These are phyloP conservation scores for Slavum lentiscoides DNA, from an alignment of 2,888 invertebrate genomes.

Conservation along the genomic window DNA sequence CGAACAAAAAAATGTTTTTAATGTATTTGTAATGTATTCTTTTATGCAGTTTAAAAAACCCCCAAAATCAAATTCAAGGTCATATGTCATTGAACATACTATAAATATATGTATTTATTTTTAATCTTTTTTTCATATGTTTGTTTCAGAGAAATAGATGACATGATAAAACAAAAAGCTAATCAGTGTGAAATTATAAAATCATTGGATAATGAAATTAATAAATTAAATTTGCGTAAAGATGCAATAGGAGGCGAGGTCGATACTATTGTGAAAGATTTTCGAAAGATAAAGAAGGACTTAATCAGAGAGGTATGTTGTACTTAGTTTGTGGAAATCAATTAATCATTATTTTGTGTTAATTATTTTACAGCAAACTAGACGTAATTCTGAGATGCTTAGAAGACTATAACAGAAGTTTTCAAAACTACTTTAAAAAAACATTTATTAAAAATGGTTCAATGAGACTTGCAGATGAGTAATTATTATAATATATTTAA, in stretches of 20 bases:
- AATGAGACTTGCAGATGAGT: not conserved
- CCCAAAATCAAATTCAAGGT: too few species aligned
- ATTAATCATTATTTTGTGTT: not conserved
- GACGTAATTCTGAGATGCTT: not conserved
- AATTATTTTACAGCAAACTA: not conserved
- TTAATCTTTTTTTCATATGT: not conserved
- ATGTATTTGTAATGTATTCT: too few species aligned
- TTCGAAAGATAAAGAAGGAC: not conserved
- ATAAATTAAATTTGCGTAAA: slow-evolving; percentile 8
- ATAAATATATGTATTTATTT: not conserved
- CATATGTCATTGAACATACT: too few species aligned
- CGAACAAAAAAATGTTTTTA: too few species aligned
- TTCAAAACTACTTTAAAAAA: not conserved
- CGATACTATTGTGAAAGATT: not conserved
- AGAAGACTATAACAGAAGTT: not conserved
- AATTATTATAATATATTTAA: too few species aligned
- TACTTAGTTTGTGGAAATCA: not conserved
- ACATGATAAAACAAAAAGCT: slow-evolving; percentile 5
- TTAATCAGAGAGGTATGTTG: not conserved
- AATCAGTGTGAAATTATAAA: slow-evolving; percentile 15
- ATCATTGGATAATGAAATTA: slow-evolving; percentile 22
- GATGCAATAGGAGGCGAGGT: slow-evolving; percentile 10
- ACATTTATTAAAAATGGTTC: too few species aligned
- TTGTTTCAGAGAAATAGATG: slow-evolving; percentile 25
- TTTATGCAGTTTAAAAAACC: not conserved